Evolutionary conservation across 2,888 invertebrate genomes (phyloP), one percentile per base, ranked within the genome.

Genomic region (Drosophila limbata): DNA sequence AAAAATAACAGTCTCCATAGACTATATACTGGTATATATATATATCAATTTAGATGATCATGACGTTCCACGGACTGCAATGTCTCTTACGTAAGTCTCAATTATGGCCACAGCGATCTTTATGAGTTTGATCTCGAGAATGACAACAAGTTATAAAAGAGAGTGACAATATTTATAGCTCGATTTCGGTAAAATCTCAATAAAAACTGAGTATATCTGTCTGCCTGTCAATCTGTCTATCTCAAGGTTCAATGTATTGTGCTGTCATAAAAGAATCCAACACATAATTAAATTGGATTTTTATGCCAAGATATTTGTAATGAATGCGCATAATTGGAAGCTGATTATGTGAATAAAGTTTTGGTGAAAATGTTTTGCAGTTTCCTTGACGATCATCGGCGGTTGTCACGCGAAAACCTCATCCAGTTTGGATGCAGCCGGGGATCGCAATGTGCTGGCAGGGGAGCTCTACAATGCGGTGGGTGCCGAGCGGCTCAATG

Each of bases 401-500:
- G 25, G 62, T 31, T 53, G 69, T 33, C 69, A 67, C 13, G 78
- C 70, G 8, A 71, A 39, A 13, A 83, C 79, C 37, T 10, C 74
- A 9, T 13, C 69, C 33, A 64, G 56, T 5, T 40, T 55, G 17
- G 78, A 85, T 69, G 69, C 65, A 4, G 73, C 77, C 0, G 73
- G 71, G 3, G 84, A 91, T 31, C 89, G 90, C 28, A 91, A 91
- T 85, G 67, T 90, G 13, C 79, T 91, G 57, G 90, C 91, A 4
- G 72, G 83, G 0, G 89, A 92, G 31, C 82, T 92, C 0, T 92
- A 91, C 67, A 79, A 90, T 66, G 88, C 96, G 94, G 93, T 93
- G n/a, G 93, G 95, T 67, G 93, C 94, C 2, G 92, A 93, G 3
- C 92, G 92, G 10, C 93, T 94, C 3, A 87, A 93, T 8, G 94